Evolutionary conservation across 2,888 invertebrate genomes (phyloP), one percentile per base, ranked within the genome.

Genomic region (Cephus rjabovi): DNA sequence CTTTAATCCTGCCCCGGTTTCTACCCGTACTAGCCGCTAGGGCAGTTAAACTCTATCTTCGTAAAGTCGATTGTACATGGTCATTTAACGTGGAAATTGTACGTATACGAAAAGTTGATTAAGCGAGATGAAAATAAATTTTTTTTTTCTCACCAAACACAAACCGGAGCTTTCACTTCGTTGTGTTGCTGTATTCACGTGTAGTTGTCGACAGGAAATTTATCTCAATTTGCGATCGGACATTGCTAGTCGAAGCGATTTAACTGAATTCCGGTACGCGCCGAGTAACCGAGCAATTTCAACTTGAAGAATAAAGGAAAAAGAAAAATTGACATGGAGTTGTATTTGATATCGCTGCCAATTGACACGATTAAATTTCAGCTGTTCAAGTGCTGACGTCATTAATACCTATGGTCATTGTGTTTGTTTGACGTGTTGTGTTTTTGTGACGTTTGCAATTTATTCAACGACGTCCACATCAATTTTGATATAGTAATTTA

Each of bases 211-310:
- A 71, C 31, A 34, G 71, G 71, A 71, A 71, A 71, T 71, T 71
- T 31, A 71, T 71, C 71, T 71, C 71, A 71, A 71, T 71, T 34
- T 33, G 34, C 31, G 15, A 71, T 71, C 71, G 71, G 71, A 71
- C 34, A 71, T 71, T 71, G 71, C 71, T 34, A 71, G 12, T 71
- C 71, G 33, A 34, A 34, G 31, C 33, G 34, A 34, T 33, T 71
- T 71, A 71, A 71, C 71, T 23, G 71, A 31, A 34, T 34, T 71
- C 56, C 56, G 56, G 56, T 56, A 23, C 56, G 23, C 9, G 9
- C 23, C 56, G 23, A 40, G 56, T 23, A 6, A 56, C 23, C 23
- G 9, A 23, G 56, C 23, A 56, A 56, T 56, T 56, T 9, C 56
- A 56, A 56, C 56, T 23, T 23, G 56, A 23, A 23, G 23, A 23